Evolutionary conservation across 2,113 vertebrate species (phyloP), one percentile per base, ranked within the genome.

Genomic region (Beaufortia kweichowensis): DNA sequence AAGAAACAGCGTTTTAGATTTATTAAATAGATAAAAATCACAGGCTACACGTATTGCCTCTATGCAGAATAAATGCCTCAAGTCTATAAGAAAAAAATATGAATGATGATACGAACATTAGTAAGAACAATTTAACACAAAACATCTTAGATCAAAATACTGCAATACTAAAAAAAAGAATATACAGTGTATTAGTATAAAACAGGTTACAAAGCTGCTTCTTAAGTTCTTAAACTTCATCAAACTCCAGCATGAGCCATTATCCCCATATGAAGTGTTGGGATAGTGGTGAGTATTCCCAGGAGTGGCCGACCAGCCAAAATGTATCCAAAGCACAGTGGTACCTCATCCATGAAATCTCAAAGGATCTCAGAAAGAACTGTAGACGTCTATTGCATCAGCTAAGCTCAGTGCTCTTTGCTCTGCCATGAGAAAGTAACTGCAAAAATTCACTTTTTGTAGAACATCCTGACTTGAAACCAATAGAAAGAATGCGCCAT

Each of bases 141-240:
- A 5, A 48, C 5, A 15, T 48, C 12, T 48, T 17, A 48, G 15
- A 17, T 17, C 15, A 17, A 48, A 21, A 53, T 15, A 53, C n/a
- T 17, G 19, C 15, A 2, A 50, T 6, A n/a, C 1, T 19, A 17
- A 14, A 56, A 70, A 53, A 33, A 6, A 69, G 21, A 8, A 46
- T 53, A 69, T 21, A 31, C 26, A 50, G 6, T 10, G 4, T 23
- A 11, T n/a, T 10, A 55, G 66, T 33, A 6, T 53, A 26, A 72
- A 70, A 82, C 77, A 70, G 71, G 26, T 33, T 69, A 33, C 28
- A 33, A 50, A 69, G 31, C 50, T n/a, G 21, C 55, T 69, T 69
- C 28, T 26, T 23, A 55, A 19, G 28, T 69, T 69, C 29, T 23
- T 70, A 6, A 19, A 33, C 28, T 56, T n/a, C 53, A 24, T 56